Evolutionary conservation across 2,113 vertebrate genomes (phyloP).

Genomic region (Origma solitaria): DNA sequence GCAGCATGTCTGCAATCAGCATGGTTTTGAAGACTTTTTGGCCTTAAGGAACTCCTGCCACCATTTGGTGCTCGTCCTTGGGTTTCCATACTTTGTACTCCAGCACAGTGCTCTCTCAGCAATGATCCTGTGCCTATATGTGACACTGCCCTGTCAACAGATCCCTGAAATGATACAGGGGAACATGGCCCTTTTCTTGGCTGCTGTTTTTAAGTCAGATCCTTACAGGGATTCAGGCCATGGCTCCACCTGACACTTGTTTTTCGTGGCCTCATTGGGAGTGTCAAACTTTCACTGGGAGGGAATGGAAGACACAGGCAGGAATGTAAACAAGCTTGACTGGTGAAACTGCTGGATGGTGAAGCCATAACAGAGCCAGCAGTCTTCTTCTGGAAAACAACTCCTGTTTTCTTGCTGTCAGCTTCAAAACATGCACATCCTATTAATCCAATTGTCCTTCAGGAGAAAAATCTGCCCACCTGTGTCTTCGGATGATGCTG

Average conservation of each 20-base stretch:
- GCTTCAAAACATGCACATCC: not conserved
- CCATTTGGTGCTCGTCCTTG: not conserved
- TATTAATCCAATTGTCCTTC: not conserved
- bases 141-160: not conserved
- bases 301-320: not conserved
- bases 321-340: not conserved
- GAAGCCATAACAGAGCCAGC: not conserved
- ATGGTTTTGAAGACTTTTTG: not conserved
- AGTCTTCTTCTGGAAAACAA: not conserved
- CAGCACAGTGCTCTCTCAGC: not conserved
- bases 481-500: not conserved
- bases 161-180: not conserved
- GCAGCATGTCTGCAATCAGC: not conserved
- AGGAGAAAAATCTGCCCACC: not conserved
- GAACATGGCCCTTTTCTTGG: not conserved
- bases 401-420: not conserved
- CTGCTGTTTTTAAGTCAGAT: not conserved
- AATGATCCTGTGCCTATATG: fast-evolving
- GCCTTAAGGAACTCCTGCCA: not conserved
- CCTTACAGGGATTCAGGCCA: not conserved
- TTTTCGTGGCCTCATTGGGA: not conserved
- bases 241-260: not conserved
- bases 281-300: not conserved
- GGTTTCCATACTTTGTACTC: not conserved
- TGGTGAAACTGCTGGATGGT: not conserved